Evolutionary conservation across 2,888 invertebrate species (phyloP).

Genomic region (Caenorhabditis wallacei): DNA sequence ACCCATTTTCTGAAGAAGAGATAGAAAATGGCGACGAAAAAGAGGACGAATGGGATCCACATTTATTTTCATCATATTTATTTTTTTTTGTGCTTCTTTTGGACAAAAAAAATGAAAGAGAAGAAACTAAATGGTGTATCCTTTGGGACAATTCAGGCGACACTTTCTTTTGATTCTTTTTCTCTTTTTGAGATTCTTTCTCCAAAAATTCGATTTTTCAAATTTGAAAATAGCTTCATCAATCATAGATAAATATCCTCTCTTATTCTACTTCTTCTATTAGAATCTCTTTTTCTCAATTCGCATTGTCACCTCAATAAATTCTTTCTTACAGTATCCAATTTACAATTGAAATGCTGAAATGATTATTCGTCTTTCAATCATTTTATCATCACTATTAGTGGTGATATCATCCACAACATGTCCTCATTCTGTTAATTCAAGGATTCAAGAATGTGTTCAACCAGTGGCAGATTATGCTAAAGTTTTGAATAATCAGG

Average conservation of each 20-base stretch:
- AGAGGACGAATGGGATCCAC: conserved; percentile 8
- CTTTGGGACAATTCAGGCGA: conserved; percentile 27
- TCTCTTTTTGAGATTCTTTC: conserved; percentile 6
- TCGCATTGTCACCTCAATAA: too few species aligned
- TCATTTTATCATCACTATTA: background rate
- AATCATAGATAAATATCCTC: too few species aligned
- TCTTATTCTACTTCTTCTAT: too few species aligned
- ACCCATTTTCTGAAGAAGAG: background rate
- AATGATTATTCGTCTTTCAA: conserved; percentile 17
- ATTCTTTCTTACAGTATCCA: background rate
- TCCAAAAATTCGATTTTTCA: background rate
- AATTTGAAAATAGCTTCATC: background rate
- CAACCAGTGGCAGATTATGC: conserved; percentile 83
- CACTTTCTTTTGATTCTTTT: background rate
- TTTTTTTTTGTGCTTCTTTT: conserved; percentile 1
- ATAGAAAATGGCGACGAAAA: background rate
- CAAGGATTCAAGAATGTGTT: conserved; percentile 81
- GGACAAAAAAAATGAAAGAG: background rate
- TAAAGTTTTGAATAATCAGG: conserved; percentile 81
- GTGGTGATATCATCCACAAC: conserved; percentile 36
- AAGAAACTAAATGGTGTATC: conserved; percentile 1
- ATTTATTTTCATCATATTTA: conserved; percentile 58
- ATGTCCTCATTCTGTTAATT: conserved; percentile 76
- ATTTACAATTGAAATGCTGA: conserved; percentile 25
- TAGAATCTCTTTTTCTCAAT: background rate